Evolutionary conservation across 2,888 invertebrate species (phyloP), one percentile per base, ranked within the genome.

Genomic region (Kuschelorhynchus macadamiae): DNA sequence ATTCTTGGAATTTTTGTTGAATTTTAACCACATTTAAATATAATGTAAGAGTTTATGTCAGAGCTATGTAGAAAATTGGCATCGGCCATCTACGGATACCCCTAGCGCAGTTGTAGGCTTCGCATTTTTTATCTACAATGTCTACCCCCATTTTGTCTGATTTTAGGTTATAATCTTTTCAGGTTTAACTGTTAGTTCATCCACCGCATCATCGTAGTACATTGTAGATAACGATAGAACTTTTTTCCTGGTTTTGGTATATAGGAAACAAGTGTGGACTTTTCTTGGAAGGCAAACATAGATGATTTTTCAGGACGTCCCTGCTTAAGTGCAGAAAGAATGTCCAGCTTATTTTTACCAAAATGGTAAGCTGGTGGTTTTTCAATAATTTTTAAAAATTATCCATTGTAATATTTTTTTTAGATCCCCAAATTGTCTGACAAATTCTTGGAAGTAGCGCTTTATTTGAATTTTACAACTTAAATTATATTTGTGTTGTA

Each of bases 311-410:
- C 67, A 33, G 52, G 41, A 46, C 70, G 71, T 33, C 46, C 53
- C 64, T 72, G 74, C 44, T 73, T 46, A 66, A 81, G 79, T 60
- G 76, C 76, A 41, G 42, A 2, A 16, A 79, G 80, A 50, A 80
- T 67, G 56, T 78, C 74, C 39, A 61, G 60, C 71, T 78, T 79
- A 55, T 78, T 75, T 73, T 77, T 76, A 39, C 72, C 53, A 75
- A 67, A 30, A 75, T 64, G 57, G 73, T 76, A 30, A 73, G 65
- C 65, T 72, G 71, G 36, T 72, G 52, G 57, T 74, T 42, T 17
- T 57, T 68, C 33, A 41, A 14, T 21, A 59, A 50, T 20, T 57
- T 55, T 30, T 55, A 57, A 47, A 67, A 71, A 52, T 62, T 72
- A 42, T 72, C 62, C 44, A 56, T 56, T 20, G 68, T 72, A 12